Base-by-base conservation (phyloP, 2,888 invertebrate genomes). In the Phymatocera aterrima region DNA sequence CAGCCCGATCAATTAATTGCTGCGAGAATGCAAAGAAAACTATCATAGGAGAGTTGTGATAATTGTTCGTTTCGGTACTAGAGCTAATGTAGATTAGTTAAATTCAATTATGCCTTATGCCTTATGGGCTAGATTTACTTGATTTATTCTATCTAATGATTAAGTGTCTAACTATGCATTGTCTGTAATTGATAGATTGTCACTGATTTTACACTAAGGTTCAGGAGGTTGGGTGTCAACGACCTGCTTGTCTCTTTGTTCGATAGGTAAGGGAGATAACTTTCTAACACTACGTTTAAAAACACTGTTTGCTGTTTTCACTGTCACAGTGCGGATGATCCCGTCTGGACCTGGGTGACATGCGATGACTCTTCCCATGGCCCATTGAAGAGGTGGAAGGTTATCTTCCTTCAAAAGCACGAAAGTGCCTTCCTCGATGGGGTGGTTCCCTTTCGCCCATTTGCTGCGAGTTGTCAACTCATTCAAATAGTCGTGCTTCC, bases 241-340 rank as follows among this genome's bases (percentile, higher is more conserved):
- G 12, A n/a, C 12, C n/a, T 1, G 18, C 24, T 31, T 37, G 37
- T 78, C 51, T n/a, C 51, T 70, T 24, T 70, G 21, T n/a, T 74
- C 60, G 10, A 72, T 43, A 15, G 78, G 78, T 31, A 74, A 21
- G 4, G 78, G 78, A 12, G 60, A 54, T 1, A 78, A 40, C 46
- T 43, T 78, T 37, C 60, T 37, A 10, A 78, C 72, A 31, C 54
- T 74, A 3, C 78, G 72, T 60, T 70, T 37, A 5, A 78, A 78
- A 6, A 28, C 57, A 48, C 68, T 60, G 28, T 78, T 46, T 1
- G 77, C 48, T 2, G 46, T 46, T 46, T 46, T n/a, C n/a, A n/a
- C n/a, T n/a, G n/a, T n/a, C n/a, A n/a, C n/a, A n/a, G n/a, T n/a
- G n/a, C n/a, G n/a, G 46, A 46, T 46, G 6, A 46, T 8, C 3